Conservation (phyloP, 2,888 invertebrate genomes). For the Drosophila phalerata region DNA sequence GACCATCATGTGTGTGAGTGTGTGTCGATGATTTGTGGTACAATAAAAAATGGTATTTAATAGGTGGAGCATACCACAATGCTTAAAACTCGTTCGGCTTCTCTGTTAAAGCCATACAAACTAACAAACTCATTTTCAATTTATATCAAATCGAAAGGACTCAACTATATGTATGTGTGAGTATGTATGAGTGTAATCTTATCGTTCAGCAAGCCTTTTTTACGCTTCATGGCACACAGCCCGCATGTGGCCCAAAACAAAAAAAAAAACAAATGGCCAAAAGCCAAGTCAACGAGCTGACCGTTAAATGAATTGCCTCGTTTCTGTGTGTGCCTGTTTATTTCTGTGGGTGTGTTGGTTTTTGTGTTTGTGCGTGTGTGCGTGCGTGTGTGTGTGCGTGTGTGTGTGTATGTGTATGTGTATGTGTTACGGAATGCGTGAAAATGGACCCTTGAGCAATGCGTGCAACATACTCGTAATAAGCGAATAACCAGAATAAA, state of each 20-base stretch:
- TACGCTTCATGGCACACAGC: constrained; percentile 65
- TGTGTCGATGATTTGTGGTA: constrained; percentile 68
- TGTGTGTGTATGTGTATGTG: too few relatives aligned
- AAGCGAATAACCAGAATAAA: constrained; percentile 21
- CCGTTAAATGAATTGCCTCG: constrained; percentile 58
- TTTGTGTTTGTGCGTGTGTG: not conserved
- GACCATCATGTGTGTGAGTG: constrained; percentile 57
- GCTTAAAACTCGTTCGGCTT: constrained; percentile 44
- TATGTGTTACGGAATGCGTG: constrained; percentile 15
- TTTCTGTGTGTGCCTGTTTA: not conserved
- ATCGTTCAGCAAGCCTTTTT: constrained; percentile 75
- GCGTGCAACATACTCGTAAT: constrained; percentile 35
- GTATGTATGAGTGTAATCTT: constrained; percentile 50
- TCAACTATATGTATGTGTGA: constrained; percentile 6
- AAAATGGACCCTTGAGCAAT: constrained; percentile 39
- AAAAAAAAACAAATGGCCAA: constrained; percentile 27
- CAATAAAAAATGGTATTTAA: constrained; percentile 72
- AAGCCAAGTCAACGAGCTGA: constrained; percentile 62
- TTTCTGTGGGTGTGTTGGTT: not conserved
- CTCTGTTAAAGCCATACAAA: constrained; percentile 40
- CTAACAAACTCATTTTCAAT: constrained; percentile 78
- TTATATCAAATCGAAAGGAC: constrained; percentile 74
- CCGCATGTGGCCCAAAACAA: constrained; percentile 45
- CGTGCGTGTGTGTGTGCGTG: not conserved
- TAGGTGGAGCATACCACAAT: constrained; percentile 39